Base-by-base conservation (phyloP, 2,888 invertebrate genomes). In the Torymus aiolomorphi region DNA sequence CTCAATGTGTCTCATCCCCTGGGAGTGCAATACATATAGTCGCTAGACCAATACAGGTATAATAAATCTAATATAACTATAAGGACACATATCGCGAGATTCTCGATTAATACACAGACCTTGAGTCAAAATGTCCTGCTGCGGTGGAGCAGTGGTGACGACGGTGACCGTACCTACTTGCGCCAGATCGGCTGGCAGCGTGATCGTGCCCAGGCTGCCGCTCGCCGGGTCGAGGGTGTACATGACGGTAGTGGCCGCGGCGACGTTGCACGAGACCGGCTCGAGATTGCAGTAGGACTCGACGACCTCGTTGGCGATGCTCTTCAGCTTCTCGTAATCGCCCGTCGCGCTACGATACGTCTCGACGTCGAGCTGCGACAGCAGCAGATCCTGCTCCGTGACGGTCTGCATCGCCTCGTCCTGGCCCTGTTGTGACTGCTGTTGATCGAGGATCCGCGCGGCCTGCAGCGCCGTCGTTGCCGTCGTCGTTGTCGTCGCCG, bases 261-360 rank as follows among this genome's bases (percentile, higher is more conserved):
- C 85, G 0, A 88, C 88, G 73, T 88, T 89, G 82, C 88, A 87
- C 42, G 42, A 42, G 88, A 84, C 93, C 89, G 80, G 93, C 91
- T 91, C 95, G 93, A 90, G 93, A 94, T 85, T 95, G 93, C 89
- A 95, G 94, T 86, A 95, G 0, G 95, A 94, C 87, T 95, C 95
- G 0, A 94, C 95, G 49, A 96, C 95, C 88, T 96, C 96, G 85
- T 94, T 95, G 52, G 96, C 95, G 91, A 96, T 96, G 86, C 95
- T 92, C 88, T 96, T 96, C 80, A 96, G 92, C 88, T 96, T 96
- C 88, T 96, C 96, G 86, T 95, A 96, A 87, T 96, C 96, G 84
- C 95, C 96, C 0, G 95, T 95, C 54, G 42, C 42, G 8, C 89
- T 84, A 65, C 89, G 90, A 85, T 94, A 94, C 52, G 93, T 93